phyloP scores from a whole-genome alignment of 2,797 vertebrate species.

The Melanogrammus aeglefinus region DNA sequence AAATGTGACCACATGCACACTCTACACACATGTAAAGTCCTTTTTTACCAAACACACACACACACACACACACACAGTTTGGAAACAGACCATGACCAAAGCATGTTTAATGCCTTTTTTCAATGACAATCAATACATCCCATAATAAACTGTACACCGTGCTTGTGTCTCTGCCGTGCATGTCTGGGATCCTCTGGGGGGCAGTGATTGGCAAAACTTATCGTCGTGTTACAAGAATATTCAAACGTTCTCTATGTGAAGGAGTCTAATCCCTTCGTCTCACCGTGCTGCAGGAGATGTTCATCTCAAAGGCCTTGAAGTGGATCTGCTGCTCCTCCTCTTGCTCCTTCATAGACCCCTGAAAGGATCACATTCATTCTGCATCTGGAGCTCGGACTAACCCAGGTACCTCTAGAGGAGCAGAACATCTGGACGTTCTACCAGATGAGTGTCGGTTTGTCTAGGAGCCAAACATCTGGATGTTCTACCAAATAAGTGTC shows the following conservation, averaged over 20 bases:
- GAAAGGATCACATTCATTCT: too few relatives aligned
- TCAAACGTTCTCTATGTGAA: not conserved
- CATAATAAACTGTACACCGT: conserved; percentile 58
- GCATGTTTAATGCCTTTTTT: conserved; percentile 61
- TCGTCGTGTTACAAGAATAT: not conserved
- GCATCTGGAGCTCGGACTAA: too few relatives aligned
- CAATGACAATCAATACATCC: conserved; percentile 55
- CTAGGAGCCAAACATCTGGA: too few relatives aligned
- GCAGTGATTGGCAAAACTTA: not conserved
- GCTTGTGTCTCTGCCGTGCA: not conserved
- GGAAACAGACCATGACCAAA: conserved; percentile 28
- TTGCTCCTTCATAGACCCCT: too few relatives aligned
- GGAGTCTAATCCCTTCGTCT: not conserved
- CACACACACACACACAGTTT: not conserved
- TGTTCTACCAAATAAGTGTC: too few relatives aligned
- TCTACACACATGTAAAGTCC: not conserved
- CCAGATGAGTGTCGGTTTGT: too few relatives aligned
- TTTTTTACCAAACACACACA: not conserved
- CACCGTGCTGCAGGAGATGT: too few relatives aligned
- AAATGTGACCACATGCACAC: not conserved
- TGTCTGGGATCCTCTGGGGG: not conserved
- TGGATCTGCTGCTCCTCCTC: too few relatives aligned
- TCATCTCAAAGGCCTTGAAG: not conserved
- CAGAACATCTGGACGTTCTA: too few relatives aligned
- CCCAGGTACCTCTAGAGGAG: too few relatives aligned